These are phyloP conservation scores for Lathamus discolor DNA, from an alignment of 2,113 vertebrate genomes.

Conservation along the genomic window DNA sequence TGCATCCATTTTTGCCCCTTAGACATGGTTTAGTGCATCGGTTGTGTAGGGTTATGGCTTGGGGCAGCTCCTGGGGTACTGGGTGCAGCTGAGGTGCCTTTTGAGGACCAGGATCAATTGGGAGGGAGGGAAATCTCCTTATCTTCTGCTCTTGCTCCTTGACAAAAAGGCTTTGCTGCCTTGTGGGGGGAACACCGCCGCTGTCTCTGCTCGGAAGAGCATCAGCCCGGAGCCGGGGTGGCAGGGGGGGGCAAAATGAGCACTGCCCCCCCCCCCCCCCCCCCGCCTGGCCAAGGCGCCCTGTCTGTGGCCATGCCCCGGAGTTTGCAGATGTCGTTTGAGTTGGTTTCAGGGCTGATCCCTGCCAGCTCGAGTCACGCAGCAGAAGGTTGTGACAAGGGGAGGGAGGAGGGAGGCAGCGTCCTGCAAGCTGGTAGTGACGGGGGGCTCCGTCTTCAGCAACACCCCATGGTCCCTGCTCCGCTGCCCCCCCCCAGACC, in stretches of 20 bases:
- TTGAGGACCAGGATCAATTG: background rate
- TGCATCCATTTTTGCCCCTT: background rate
- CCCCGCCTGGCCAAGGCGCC: too few relatives aligned
- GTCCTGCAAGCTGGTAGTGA: background rate
- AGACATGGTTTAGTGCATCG: rapidly evolving
- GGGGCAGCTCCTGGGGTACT: background rate
- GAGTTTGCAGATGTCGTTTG: background rate
- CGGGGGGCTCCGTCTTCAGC: background rate
- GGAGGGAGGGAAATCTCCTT: background rate
- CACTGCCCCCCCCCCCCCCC: background rate
- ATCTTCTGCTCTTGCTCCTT: background rate
- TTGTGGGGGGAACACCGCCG: rapidly evolving
- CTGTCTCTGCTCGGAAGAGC: background rate
- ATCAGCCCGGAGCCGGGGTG: background rate
- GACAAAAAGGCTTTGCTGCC: background rate
- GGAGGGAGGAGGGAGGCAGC: background rate
- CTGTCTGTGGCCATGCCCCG: background rate
- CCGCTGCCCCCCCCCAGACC: background rate
- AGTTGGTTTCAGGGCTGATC: constrained; percentile 27
- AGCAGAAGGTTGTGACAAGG: constrained; percentile 23
- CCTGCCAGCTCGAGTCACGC: constrained; percentile 40
- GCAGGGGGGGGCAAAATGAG: background rate
- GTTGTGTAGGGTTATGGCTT: background rate
- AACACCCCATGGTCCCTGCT: background rate
- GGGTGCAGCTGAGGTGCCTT: background rate